Percentiles rank a stretch among this genome's conserved stretches.
Evolutionary conservation across 2,888 invertebrate genomes (phyloP).

Genomic region (Sericinus montela): DNA sequence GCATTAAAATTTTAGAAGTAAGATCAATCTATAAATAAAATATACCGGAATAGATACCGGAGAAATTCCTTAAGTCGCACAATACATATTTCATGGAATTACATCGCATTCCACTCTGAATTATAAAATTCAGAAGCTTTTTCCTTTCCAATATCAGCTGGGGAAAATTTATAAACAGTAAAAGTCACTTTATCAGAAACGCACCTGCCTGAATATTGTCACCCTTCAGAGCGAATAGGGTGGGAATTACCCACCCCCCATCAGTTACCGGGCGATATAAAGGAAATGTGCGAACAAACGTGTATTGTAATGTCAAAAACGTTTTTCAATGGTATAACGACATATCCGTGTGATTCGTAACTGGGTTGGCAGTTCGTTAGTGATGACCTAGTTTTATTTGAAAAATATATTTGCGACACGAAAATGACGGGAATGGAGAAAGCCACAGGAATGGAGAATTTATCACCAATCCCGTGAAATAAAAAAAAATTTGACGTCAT

Average conservation of each 20-base stretch:
- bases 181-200: background rate
- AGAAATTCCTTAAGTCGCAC: too few relatives aligned
- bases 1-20: too few relatives aligned
- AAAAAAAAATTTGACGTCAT: too few relatives aligned
- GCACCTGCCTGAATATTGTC: conserved; percentile 1
- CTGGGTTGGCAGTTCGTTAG: too few relatives aligned
- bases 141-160: background rate
- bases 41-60: too few relatives aligned
- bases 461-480: too few relatives aligned
- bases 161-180: conserved; percentile 1
- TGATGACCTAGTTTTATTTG: too few relatives aligned
- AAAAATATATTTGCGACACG: too few relatives aligned
- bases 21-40: background rate
- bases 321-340: background rate
- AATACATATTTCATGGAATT: background rate
- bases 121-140: background rate
- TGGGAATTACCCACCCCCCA: background rate
- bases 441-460: too few relatives aligned
- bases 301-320: background rate
- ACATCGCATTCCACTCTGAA: background rate
- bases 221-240: background rate
- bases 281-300: background rate
- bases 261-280: background rate
- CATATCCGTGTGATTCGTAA: background rate
- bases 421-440: too few relatives aligned